A percentile compares a stretch with the other conserved stretches of the same genome.
Conservation (phyloP, 2,888 invertebrate species). For the Leptopilina myrica region DNA sequence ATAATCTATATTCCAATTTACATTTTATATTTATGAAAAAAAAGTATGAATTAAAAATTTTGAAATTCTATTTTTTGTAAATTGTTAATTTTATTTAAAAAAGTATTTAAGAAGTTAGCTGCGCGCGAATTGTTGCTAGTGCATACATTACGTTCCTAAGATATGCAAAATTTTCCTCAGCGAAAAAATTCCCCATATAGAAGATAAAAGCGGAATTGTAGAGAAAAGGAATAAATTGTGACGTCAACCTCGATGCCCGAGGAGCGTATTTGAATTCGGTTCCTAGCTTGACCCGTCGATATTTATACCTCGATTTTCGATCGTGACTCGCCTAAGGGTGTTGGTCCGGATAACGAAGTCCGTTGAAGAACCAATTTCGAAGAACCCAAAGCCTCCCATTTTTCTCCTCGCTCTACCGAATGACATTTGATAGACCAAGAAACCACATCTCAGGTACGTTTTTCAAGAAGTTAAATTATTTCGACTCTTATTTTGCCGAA, state of each 20-base stretch:
- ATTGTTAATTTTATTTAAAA: too few species aligned
- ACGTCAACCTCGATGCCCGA: slow-evolving; percentile 4
- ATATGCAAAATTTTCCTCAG: background rate
- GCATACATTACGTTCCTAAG: too few species aligned
- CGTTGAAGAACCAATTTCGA: slow-evolving; percentile 16
- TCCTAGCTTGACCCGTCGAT: slow-evolving; percentile 46
- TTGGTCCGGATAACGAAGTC: slow-evolving; percentile 12
- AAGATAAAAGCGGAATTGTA: background rate
- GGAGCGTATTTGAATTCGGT: slow-evolving; percentile 27
- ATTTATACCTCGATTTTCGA: slow-evolving; percentile 53
- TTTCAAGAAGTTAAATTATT: slow-evolving; percentile 21
- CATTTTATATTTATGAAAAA: too few species aligned
- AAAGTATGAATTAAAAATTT: too few species aligned
- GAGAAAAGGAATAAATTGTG: slow-evolving; percentile 20
- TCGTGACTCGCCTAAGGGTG: slow-evolving; percentile 44
- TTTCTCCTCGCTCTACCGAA: background rate
- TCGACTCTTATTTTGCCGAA: background rate
- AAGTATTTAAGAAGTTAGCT: too few species aligned
- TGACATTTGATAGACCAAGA: slow-evolving; percentile 25
- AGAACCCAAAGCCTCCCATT: background rate
- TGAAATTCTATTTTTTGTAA: too few species aligned
- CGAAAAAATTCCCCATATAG: background rate
- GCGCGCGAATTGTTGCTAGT: too few species aligned
- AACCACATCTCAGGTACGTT: background rate
- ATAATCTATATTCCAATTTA: too few species aligned